These are phyloP conservation scores for Chaetodon trifasciatus DNA, from an alignment of 2,797 vertebrate genomes.

Conservation along the genomic window DNA sequence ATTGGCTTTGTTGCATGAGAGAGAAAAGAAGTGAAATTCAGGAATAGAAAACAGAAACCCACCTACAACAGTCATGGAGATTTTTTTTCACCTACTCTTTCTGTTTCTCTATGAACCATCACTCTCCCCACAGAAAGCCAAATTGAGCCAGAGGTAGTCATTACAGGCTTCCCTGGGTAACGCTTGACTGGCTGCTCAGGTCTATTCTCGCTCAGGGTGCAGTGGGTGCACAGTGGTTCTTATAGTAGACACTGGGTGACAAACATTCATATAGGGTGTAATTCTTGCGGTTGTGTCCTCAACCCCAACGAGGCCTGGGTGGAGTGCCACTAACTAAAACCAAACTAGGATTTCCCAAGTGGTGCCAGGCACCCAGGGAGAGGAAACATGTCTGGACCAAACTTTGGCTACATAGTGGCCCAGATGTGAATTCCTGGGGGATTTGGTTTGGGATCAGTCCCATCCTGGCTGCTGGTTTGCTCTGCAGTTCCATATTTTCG, in stretches of 20 bases:
- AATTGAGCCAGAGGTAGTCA: constrained; percentile 73
- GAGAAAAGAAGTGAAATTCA: constrained; percentile 21
- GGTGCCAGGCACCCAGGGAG: constrained; percentile 68
- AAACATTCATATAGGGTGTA: constrained; percentile 73
- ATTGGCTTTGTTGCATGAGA: constrained; percentile 17
- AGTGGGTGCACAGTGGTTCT: constrained; percentile 65
- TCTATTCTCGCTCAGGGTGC: constrained; percentile 75
- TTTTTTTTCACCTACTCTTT: constrained; percentile 46
- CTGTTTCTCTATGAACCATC: constrained; percentile 58
- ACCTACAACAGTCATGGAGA: constrained; percentile 37
- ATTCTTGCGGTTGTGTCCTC: constrained; percentile 74
- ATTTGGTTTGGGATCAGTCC: constrained; percentile 63
- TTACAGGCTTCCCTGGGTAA: constrained; percentile 76
- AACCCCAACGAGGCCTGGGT: constrained; percentile 77
- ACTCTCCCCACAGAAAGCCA: constrained; percentile 69
- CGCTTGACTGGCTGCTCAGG: constrained; percentile 65
- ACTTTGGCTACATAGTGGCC: constrained; percentile 49
- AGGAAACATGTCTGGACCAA: constrained; percentile 69
- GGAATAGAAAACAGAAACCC: constrained; percentile 53
- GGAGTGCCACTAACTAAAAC: constrained; percentile 75
- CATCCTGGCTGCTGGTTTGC: constrained; percentile 42
- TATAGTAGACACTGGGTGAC: constrained; percentile 68
- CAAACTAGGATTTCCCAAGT: constrained; percentile 63
- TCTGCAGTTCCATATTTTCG: constrained; percentile 38
- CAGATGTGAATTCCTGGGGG: constrained; percentile 64